A percentile compares a stretch with the other conserved stretches of the same genome.
Evolutionary conservation across 2,888 invertebrate genomes (phyloP).

Genomic region (Anticlea derivata): DNA sequence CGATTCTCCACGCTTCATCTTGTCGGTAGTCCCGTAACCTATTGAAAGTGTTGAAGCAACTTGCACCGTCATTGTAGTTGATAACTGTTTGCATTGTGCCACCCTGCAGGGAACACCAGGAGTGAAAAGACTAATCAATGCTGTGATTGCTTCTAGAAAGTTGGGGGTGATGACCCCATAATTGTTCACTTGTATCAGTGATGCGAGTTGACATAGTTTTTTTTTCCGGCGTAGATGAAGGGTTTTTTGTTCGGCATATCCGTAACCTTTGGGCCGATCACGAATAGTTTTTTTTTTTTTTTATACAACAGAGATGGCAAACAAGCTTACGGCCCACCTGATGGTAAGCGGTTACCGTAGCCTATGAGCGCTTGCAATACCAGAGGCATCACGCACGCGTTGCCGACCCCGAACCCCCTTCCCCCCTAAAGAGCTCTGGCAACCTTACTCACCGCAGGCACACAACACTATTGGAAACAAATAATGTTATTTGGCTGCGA

Average conservation of each 20-base stretch:
- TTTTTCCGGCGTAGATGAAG: background rate
- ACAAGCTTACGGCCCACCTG: too few species aligned
- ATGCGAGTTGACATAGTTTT: slow-evolving; percentile 46
- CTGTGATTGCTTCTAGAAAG: slow-evolving; percentile 66
- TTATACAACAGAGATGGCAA: too few species aligned
- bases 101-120: slow-evolving; percentile 67
- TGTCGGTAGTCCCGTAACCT: slow-evolving; percentile 62
- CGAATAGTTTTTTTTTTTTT: too few species aligned
- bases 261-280: too few species aligned
- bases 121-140: slow-evolving; percentile 76
- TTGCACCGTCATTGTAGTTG: slow-evolving; percentile 74
- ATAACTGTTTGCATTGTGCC: slow-evolving; percentile 72
- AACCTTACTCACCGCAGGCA: too few species aligned
- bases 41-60: slow-evolving; percentile 52
- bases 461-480: too few species aligned
- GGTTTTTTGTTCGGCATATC: background rate
- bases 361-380: too few species aligned
- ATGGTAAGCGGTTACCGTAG: too few species aligned
- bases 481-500: too few species aligned
- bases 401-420: too few species aligned
- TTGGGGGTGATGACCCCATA: slow-evolving; percentile 68
- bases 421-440: too few species aligned
- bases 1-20: slow-evolving; percentile 65
- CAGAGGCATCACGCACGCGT: too few species aligned
- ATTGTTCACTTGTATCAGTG: slow-evolving; percentile 53